Percentiles rank a stretch among this genome's conserved stretches.
Conservation (phyloP, 2,797 vertebrate genomes). For the Capromys pilorides region DNA sequence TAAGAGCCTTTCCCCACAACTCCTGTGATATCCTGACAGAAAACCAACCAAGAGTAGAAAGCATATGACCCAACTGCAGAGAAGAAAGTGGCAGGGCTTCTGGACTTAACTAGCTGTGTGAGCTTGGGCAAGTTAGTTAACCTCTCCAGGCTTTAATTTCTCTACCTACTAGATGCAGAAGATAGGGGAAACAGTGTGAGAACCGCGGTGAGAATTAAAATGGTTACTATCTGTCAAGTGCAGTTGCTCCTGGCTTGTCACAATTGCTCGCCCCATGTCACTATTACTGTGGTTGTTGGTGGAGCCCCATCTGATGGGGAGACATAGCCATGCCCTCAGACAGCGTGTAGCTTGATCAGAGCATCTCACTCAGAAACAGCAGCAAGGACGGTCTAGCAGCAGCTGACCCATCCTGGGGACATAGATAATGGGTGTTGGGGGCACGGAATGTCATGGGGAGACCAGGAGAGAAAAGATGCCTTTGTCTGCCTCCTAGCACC, state of each 20-base stretch:
- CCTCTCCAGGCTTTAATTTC: neutral
- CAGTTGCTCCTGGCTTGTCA: neutral
- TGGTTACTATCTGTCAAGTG: neutral
- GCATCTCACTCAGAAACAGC: neutral
- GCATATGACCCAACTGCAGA: neutral
- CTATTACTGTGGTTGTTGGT: neutral
- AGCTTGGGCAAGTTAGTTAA: neutral
- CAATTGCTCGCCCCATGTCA: neutral
- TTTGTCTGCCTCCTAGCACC: neutral
- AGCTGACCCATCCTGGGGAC: neutral
- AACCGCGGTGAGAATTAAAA: neutral
- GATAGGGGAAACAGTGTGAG: neutral
- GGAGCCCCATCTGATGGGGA: neutral
- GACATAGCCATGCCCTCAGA: neutral
- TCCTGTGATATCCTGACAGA: neutral
- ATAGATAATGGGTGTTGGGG: no score
- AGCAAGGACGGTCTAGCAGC: neutral
- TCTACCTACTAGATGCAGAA: neutral
- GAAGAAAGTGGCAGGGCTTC: neutral
- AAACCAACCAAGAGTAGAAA: neutral
- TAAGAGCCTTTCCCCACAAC: neutral
- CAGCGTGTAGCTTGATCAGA: neutral
- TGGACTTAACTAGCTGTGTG: neutral
- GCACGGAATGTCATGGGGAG: neutral
- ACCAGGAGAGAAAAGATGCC: neutral